Conservation (phyloP, 2,888 invertebrate genomes). For the Drosophila phalerata region DNA sequence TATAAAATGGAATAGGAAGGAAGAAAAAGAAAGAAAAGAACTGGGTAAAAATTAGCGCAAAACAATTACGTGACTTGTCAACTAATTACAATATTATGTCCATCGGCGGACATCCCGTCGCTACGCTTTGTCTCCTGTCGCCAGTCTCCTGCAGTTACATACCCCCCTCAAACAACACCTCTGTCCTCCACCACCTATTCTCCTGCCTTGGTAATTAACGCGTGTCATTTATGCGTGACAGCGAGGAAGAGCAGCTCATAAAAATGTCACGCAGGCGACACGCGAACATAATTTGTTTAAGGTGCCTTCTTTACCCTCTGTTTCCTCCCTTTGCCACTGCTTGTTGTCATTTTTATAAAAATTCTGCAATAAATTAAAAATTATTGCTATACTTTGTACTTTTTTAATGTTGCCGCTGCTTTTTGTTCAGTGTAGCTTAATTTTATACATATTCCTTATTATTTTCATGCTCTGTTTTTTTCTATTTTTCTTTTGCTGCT, state of each 20-base stretch:
- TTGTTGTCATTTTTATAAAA: conserved; percentile 69
- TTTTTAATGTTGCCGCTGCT: conserved; percentile 45
- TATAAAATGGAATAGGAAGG: not conserved
- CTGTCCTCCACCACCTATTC: not conserved
- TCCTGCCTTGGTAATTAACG: conserved; percentile 68
- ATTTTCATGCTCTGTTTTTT: conserved; percentile 18
- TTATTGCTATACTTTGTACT: conserved; percentile 67
- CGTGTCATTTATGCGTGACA: conserved; percentile 70
- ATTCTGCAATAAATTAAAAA: conserved; percentile 78
- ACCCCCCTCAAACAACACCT: not conserved
- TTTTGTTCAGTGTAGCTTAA: conserved; percentile 68
- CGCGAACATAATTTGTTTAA: conserved; percentile 76
- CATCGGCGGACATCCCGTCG: conserved; percentile 50
- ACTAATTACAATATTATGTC: conserved; percentile 81
- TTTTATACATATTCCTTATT: conserved; percentile 56
- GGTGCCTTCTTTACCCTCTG: conserved; percentile 8
- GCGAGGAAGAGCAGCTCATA: conserved; percentile 64
- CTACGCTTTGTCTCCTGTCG: conserved; percentile 39
- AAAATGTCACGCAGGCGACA: conserved; percentile 71
- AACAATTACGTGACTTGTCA: conserved; percentile 82
- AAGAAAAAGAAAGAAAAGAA: not conserved
- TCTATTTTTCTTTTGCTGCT: no score
- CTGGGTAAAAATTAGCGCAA: conserved; percentile 52
- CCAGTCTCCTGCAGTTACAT: conserved; percentile 18
- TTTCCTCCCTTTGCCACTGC: not conserved